Base-by-base conservation (phyloP, 2,888 invertebrate genomes). In the Junonia oenone region DNA sequence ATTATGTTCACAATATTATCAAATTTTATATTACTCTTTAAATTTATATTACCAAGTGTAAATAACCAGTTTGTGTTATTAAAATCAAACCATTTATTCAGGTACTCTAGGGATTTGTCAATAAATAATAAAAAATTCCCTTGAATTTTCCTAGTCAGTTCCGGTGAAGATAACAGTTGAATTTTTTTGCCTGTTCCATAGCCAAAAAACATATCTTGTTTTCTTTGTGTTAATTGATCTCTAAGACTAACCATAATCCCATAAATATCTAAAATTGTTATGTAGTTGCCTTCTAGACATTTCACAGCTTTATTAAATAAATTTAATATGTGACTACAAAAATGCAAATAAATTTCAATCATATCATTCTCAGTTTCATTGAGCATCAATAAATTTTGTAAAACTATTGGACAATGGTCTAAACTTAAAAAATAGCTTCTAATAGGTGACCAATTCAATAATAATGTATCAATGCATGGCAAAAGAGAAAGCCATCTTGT, bases 371-470 rank as follows among this genome's bases (percentile, higher is more conserved):
- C 31, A 8, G 2, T 37, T 6, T 22, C 11, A 35, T 37, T 22
- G 6, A 48, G 14, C 48, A 48, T 37, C 11, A 48, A 48, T 37
- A 48, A 37, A 13, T 48, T 48, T 37, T 48, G 17, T 37, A 48
- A 15, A 22, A 48, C n/a, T 15, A 48, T 48, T 35, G 35, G 48
- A n/a, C 43, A 43, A n/a, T 43, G 8, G 2, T 31, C 31, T 9
- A 31, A 11, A 11, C 31, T 31, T 2, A 31, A 5, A 31, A 31
- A 31, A 9, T 31, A 31, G 11, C 11, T 31, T 5, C 31, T 8
- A 31, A 31, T 31, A 8, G 43, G 9, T 22, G 8, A 4, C 43
- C 43, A 43, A 43, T 43, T 43, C 11, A 43, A 11, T 11, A 43
- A 43, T 22, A 43, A 9, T 13, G 43, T 43, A 19, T 43, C 43